These are phyloP conservation scores for Tillus elongatus DNA, from an alignment of 2,888 invertebrate species.

Conservation along the genomic window DNA sequence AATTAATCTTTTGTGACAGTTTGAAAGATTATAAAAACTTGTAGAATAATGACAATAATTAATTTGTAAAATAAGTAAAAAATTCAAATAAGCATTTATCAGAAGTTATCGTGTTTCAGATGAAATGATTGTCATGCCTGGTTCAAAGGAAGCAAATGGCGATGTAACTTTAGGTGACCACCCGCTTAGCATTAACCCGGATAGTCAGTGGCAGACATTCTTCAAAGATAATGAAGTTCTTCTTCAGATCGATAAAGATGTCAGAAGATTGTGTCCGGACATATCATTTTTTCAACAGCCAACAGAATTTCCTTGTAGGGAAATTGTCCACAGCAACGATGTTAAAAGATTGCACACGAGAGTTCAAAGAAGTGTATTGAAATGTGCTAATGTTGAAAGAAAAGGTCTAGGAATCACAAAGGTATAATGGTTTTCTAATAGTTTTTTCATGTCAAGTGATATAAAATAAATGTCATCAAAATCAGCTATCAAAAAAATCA, in stretches of 20 bases:
- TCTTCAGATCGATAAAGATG: slow-evolving; percentile 96
- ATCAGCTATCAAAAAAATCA: too few species aligned
- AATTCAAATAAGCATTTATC: too few species aligned
- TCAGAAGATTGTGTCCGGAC: slow-evolving; percentile 87
- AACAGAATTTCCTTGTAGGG: slow-evolving; percentile 80
- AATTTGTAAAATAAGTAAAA: too few species aligned
- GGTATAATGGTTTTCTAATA: too few species aligned
- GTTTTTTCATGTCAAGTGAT: too few species aligned
- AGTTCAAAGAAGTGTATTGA: slow-evolving; percentile 77
- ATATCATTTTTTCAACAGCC: slow-evolving; percentile 95
- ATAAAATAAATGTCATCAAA: too few species aligned
- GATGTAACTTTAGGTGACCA: slow-evolving; percentile 64
- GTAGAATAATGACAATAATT: too few species aligned
- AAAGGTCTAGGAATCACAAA: slow-evolving; percentile 83
- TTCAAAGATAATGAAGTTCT: slow-evolving; percentile 97
- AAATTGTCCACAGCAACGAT: slow-evolving; percentile 70
- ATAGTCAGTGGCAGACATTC: slow-evolving; percentile 91
- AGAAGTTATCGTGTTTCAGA: too few species aligned
- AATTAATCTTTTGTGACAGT: too few species aligned
- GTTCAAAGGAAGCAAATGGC: slow-evolving; percentile 49
- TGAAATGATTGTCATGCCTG: slow-evolving; percentile 82
- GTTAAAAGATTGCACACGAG: slow-evolving; percentile 78
- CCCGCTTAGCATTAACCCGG: slow-evolving; percentile 90
- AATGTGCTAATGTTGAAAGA: slow-evolving; percentile 79
- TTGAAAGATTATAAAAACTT: too few species aligned